These are phyloP conservation scores for Priocnemis perturbator DNA, from an alignment of 2,888 invertebrate species.

Conservation along the genomic window DNA sequence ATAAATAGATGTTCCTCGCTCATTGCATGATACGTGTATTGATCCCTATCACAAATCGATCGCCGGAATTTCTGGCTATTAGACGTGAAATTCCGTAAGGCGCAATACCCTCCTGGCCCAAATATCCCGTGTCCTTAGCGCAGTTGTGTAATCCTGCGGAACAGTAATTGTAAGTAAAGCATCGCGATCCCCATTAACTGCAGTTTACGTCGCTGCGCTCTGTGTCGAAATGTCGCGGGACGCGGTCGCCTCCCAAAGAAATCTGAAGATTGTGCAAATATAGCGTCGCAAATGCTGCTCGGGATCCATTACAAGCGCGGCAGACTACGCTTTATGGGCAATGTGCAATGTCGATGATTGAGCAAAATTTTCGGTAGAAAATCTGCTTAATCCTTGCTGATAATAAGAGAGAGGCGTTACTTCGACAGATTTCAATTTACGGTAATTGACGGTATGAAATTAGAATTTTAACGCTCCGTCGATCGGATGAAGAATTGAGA, in stretches of 20 bases:
- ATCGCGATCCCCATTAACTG: constrained; percentile 18
- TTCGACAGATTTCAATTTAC: background rate
- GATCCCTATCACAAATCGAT: background rate
- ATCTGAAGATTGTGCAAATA: constrained; percentile 11
- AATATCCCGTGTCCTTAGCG: constrained; percentile 2
- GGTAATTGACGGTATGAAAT: background rate
- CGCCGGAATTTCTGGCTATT: constrained; percentile 13
- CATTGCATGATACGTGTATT: too few relatives aligned
- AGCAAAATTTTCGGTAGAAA: too few relatives aligned
- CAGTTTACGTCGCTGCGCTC: constrained; percentile 22
- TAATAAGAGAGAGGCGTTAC: too few relatives aligned
- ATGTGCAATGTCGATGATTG: background rate
- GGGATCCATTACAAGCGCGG: background rate
- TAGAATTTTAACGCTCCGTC: too few relatives aligned
- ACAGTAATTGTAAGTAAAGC: constrained; percentile 4
- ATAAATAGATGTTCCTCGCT: too few relatives aligned
- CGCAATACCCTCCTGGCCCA: background rate
- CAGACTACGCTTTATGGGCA: background rate
- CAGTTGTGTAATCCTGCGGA: constrained; percentile 3
- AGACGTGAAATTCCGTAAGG: too few relatives aligned
- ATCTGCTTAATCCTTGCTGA: too few relatives aligned
- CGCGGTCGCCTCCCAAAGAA: constrained; percentile 6
- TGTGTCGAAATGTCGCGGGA: constrained; percentile 22
- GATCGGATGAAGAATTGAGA: too few relatives aligned
- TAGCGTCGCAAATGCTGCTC: background rate